Evolutionary conservation across 2,797 vertebrate genomes (phyloP).

Genomic region (Dallia pectoralis): DNA sequence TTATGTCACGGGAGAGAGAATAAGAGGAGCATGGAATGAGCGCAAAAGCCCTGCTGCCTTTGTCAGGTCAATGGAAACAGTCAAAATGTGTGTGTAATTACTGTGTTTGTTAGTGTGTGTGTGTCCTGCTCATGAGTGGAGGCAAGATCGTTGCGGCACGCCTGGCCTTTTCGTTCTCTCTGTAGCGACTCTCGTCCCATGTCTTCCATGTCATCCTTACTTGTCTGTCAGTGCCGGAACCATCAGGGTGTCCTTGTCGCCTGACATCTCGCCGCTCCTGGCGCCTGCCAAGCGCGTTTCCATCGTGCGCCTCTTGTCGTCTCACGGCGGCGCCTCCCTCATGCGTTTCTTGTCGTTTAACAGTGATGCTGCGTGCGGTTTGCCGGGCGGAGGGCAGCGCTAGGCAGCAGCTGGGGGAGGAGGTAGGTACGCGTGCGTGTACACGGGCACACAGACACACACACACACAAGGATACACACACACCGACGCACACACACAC

Average conservation of each 20-base stretch:
- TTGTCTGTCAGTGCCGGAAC: neutral
- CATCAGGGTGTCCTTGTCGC: neutral
- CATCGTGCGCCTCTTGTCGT: neutral
- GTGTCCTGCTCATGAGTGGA: neutral
- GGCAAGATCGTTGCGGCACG: slow-evolving; percentile 19
- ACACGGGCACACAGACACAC: slow-evolving; percentile 1
- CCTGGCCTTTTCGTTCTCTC: neutral
- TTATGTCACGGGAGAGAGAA: slow-evolving; percentile 31
- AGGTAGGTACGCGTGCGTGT: slow-evolving; percentile 6
- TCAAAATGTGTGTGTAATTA: slow-evolving; percentile 4
- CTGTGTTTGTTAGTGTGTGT: slow-evolving; percentile 9
- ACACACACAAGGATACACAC: neutral
- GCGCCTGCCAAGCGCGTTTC: neutral
- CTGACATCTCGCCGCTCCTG: neutral
- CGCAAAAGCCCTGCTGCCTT: neutral
- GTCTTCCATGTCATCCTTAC: slow-evolving; percentile 1
- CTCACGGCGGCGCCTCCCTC: neutral
- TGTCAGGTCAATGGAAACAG: neutral
- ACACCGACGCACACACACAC: neutral
- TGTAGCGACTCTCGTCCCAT: neutral
- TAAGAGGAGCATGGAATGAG: too few relatives aligned
- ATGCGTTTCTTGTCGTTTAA: slow-evolving; percentile 13
- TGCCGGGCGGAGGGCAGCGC: slow-evolving; percentile 3
- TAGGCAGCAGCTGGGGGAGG: slow-evolving; percentile 9
- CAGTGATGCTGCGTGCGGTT: slow-evolving; percentile 15